Base-by-base conservation (phyloP, 2,888 invertebrate species). In the Dryobotodes eremita region DNA sequence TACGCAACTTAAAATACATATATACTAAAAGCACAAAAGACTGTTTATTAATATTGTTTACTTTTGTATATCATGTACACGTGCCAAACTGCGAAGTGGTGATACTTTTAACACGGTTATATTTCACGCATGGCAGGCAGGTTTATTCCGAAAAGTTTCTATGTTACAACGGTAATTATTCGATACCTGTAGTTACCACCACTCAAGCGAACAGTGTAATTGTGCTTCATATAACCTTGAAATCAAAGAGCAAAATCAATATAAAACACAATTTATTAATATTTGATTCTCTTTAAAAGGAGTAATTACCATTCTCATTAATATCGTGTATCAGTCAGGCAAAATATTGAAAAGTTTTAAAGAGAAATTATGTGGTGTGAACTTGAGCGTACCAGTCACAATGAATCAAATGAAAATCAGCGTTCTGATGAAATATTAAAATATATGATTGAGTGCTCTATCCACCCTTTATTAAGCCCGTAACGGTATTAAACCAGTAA, bases 351-450 rank as follows among this genome's bases (percentile, higher is more conserved):
- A 79, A 48, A 53, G 5, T 48, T 69, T 15, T 20, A 23, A 64
- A 69, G 26, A 73, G 0, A 42, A 80, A 81, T 85, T 20, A 62
- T 53, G n/a, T 36, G 15, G 31, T 0, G 23, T 1, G 23, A 83
- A 83, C 59, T 71, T 71, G 66, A 74, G 62, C 66, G 23, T 48
- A 61, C 48, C 78, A 78, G 23, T 64, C 48, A 83, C 83, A 70
- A 73, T 31, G 42, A 82, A 26, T 71, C 68, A 46, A 46, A 80
- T 74, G 83, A 80, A 82, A 77, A 83, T 77, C 75, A 81, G 23
- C 15, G 20, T 57, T 31, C 71, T 36, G 72, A 75, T 81, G 57
- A 86, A 76, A 79, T 87, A 85, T 82, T 81, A 80, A 81, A 85
- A 82, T 71, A 50, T 74, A 81, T 80, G 73, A 84, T 82, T 75